Evolutionary conservation across 1,140 invertebrate species (phyloP).

Genomic region (Dendrolimus punctatus): DNA sequence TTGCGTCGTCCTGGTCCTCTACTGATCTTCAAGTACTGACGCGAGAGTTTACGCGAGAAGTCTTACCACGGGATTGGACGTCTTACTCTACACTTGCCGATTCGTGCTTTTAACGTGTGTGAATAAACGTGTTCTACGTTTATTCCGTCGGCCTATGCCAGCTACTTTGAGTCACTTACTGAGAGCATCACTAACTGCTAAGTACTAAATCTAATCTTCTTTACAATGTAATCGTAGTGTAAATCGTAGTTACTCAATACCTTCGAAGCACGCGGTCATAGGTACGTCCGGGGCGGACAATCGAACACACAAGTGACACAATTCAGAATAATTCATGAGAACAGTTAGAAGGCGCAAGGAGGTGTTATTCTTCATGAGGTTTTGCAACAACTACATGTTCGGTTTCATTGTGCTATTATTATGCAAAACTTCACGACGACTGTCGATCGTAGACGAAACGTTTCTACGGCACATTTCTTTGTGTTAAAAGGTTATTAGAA

Average conservation of each 20-base stretch:
- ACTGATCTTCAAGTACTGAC: too few relatives aligned
- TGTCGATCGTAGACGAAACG: slow-evolving; percentile 39
- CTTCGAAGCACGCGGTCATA: slow-evolving; percentile 10
- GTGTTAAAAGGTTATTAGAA: slow-evolving; percentile 61
- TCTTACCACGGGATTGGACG: too few relatives aligned
- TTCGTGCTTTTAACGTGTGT: too few relatives aligned
- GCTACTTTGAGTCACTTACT: too few relatives aligned
- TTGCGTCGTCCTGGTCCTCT: too few relatives aligned
- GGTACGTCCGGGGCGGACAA: slow-evolving; percentile 22
- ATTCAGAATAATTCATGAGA: slow-evolving; percentile 59
- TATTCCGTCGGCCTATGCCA: too few relatives aligned
- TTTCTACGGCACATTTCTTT: slow-evolving; percentile 42
- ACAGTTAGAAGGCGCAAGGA: slow-evolving; percentile 24
- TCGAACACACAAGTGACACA: slow-evolving; percentile 31
- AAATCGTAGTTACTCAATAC: slow-evolving; percentile 7
- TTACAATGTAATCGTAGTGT: not conserved
- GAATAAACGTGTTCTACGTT: too few relatives aligned
- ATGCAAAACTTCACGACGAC: slow-evolving; percentile 49
- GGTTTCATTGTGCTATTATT: slow-evolving; percentile 58
- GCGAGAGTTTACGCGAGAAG: too few relatives aligned
- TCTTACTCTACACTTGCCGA: too few relatives aligned
- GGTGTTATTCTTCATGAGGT: slow-evolving; percentile 45
- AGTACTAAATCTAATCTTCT: too few relatives aligned
- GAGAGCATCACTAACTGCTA: too few relatives aligned
- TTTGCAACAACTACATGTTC: slow-evolving; percentile 46